Evolutionary conservation across 1,140 invertebrate genomes (phyloP).

Genomic region (Diploscapter pachys): DNA sequence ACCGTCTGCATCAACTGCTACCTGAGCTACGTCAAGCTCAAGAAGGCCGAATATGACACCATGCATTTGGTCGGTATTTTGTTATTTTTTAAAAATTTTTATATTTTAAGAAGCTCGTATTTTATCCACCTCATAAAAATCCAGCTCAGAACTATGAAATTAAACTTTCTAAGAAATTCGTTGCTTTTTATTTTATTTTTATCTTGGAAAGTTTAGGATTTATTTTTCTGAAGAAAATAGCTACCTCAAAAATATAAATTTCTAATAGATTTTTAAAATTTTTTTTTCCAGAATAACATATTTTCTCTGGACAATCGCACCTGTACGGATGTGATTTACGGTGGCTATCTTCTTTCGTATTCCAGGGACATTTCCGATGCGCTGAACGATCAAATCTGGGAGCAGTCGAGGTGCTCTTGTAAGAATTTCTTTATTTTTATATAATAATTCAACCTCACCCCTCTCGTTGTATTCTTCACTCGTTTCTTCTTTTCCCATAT

Average conservation of each 20-base stretch:
- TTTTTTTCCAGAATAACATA: slow-evolving; percentile 36
- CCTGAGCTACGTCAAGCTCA: slow-evolving; percentile 46
- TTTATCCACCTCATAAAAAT: background rate
- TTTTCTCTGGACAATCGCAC: slow-evolving; percentile 47
- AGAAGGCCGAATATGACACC: slow-evolving; percentile 46
- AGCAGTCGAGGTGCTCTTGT: slow-evolving; percentile 47
- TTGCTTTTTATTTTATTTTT: no score
- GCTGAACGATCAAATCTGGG: slow-evolving; percentile 44
- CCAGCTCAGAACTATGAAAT: background rate
- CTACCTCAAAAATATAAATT: no score
- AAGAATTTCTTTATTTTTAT: slow-evolving; percentile 15
- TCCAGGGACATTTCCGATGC: slow-evolving; percentile 43
- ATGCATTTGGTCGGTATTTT: slow-evolving; percentile 38
- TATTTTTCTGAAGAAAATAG: no score
- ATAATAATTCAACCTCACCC: background rate
- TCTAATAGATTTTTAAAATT: slow-evolving; percentile 5
- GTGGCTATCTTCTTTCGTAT: slow-evolving; percentile 46
- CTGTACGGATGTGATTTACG: slow-evolving; percentile 45
- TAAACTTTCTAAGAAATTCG: background rate
- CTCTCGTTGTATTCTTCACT: background rate
- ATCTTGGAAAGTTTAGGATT: no score
- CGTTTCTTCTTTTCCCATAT: background rate
- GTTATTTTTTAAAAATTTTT: background rate
- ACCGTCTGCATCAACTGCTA: slow-evolving; percentile 53
- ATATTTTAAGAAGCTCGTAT: background rate